These are phyloP conservation scores for Notolepis coatsorum DNA, from an alignment of 2,797 vertebrate species.

Conservation along the genomic window DNA sequence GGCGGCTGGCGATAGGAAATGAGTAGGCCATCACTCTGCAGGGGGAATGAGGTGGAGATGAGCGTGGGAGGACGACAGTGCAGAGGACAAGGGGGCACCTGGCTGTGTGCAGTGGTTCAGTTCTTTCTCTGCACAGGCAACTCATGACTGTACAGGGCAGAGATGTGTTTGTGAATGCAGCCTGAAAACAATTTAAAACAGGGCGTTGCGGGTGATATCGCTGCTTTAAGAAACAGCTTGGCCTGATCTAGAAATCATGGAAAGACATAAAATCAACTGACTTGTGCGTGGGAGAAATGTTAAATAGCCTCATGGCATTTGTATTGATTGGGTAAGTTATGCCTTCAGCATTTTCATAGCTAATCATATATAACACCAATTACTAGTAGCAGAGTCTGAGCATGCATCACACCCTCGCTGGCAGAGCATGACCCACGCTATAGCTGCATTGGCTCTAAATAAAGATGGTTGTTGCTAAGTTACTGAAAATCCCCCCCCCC, in stretches of 20 bases:
- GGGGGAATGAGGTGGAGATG: constrained; percentile 8
- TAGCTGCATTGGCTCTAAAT: too few species aligned
- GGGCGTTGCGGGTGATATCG: not conserved
- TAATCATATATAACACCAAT: constrained; percentile 51
- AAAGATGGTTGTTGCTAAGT: constrained; percentile 80
- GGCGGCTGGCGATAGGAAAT: constrained; percentile 20
- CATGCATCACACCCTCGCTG: constrained; percentile 45
- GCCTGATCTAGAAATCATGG: not conserved
- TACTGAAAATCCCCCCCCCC: constrained; percentile 58
- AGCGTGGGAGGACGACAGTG: not conserved
- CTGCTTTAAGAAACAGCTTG: not conserved
- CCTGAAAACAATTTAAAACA: too few species aligned
- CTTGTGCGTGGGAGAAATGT: constrained; percentile 15
- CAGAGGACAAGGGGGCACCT: not conserved
- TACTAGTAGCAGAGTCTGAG: constrained; percentile 48
- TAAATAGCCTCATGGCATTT: not conserved
- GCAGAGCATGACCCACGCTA: constrained; percentile 65
- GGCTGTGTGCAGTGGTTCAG: constrained; percentile 16
- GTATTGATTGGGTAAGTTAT: constrained; percentile 30
- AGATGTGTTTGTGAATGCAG: too few species aligned
- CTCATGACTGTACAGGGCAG: too few species aligned
- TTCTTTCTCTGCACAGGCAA: constrained; percentile 8
- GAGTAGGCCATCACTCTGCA: constrained; percentile 8
- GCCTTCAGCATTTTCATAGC: constrained; percentile 35
- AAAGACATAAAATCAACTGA: not conserved